Conservation (phyloP, 2,797 vertebrate genomes). For the Sebastes oblongus region DNA sequence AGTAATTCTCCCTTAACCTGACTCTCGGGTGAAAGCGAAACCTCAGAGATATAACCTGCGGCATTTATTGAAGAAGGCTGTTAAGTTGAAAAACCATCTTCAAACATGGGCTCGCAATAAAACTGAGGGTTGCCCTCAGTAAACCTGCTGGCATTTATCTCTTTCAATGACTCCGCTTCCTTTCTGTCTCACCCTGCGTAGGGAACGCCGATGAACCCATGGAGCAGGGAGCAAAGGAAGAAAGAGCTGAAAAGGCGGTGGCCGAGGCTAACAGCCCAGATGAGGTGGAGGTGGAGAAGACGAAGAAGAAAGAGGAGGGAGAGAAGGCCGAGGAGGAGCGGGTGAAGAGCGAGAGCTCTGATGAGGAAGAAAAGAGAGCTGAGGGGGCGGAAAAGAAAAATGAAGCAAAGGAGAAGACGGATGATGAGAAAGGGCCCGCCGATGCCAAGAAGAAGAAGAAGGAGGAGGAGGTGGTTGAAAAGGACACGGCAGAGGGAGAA, state of each 20-base stretch:
- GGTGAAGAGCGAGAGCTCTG: constrained; percentile 21
- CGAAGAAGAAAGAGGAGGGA: constrained; percentile 28
- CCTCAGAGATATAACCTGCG: constrained; percentile 54
- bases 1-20: constrained; percentile 27
- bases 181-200: constrained; percentile 47
- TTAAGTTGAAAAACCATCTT: constrained; percentile 45
- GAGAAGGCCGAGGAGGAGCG: constrained; percentile 36
- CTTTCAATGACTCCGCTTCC: constrained; percentile 50
- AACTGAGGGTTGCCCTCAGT: constrained; percentile 13
- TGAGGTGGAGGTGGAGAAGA: constrained; percentile 25
- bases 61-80: constrained; percentile 45
- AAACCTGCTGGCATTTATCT: constrained; percentile 63
- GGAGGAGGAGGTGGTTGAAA: constrained; percentile 36
- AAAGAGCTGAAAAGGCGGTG: constrained; percentile 49
- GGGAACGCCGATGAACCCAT: constrained; percentile 62
- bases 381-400: constrained; percentile 54
- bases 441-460: constrained; percentile 14
- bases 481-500: constrained; percentile 35
- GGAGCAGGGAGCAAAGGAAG: constrained; percentile 67
- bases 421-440: constrained; percentile 49
- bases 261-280: constrained; percentile 40
- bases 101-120: constrained; percentile 32
- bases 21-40: constrained; percentile 30
- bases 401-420: constrained; percentile 39
- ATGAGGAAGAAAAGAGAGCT: constrained; percentile 49